Evolutionary conservation across 2,113 vertebrate genomes (phyloP).

Genomic region (Colaptes auratus): DNA sequence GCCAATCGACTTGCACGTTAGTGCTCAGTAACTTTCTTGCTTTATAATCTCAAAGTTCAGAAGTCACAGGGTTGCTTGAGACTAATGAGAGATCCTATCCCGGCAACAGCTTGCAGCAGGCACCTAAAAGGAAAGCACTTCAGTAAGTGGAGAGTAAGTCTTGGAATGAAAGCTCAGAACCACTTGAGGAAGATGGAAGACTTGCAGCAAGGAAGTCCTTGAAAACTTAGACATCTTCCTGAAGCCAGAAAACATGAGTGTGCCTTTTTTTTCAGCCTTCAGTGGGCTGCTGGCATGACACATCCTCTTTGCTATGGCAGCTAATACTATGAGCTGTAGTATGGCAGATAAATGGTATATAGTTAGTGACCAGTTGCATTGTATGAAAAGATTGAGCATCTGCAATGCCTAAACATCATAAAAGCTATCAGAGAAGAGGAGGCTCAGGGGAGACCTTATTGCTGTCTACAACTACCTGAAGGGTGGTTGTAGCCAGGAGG

Average conservation of each 20-base stretch:
- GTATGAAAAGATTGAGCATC: not conserved
- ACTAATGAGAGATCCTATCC: not conserved
- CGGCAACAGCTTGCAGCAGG: accelerated
- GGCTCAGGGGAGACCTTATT: too few relatives aligned
- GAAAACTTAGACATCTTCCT: not conserved
- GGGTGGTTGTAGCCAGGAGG: too few relatives aligned
- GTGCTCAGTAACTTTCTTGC: slow-evolving; percentile 53
- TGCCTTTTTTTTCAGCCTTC: not conserved
- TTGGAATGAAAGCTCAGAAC: not conserved
- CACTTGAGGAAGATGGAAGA: not conserved
- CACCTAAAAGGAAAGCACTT: not conserved
- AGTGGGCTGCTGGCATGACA: not conserved
- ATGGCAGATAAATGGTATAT: not conserved
- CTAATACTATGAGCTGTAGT: not conserved
- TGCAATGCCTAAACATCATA: not conserved
- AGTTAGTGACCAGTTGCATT: not conserved
- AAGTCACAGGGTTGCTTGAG: not conserved
- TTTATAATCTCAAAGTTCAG: slow-evolving; percentile 61
- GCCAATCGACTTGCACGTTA: slow-evolving; percentile 28
- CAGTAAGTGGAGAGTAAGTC: not conserved
- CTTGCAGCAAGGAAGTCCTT: not conserved
- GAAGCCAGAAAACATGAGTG: not conserved
- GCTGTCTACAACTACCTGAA: too few relatives aligned
- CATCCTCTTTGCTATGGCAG: not conserved
- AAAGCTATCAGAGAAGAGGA: not conserved